Conservation (phyloP, 2,797 vertebrate species). For the Sebastes goodei region DNA sequence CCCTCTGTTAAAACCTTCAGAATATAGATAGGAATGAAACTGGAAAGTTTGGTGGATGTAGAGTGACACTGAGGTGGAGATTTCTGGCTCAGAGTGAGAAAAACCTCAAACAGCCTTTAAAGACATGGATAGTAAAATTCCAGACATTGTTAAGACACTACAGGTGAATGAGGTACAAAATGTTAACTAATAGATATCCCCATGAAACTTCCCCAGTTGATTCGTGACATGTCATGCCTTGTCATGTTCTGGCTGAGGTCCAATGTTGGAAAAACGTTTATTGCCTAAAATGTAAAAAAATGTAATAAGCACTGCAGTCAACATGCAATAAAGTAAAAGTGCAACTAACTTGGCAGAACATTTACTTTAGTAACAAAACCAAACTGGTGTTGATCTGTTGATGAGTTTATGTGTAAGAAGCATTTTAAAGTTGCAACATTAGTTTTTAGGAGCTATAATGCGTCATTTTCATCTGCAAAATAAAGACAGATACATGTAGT, state of each 20-base stretch:
- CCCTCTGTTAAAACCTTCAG: too few relatives aligned
- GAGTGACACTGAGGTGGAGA: too few relatives aligned
- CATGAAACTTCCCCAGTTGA: too few relatives aligned
- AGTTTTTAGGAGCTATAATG: neutral
- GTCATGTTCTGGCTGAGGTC: neutral
- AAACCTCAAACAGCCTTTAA: too few relatives aligned
- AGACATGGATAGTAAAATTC: too few relatives aligned
- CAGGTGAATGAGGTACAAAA: too few relatives aligned
- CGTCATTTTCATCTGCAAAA: neutral
- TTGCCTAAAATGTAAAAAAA: neutral
- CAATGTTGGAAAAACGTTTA: neutral
- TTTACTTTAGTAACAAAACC: neutral
- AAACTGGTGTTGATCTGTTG: neutral
- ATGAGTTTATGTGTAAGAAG: neutral
- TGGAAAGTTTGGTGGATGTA: too few relatives aligned
- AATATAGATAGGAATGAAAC: too few relatives aligned
- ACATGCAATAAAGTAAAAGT: neutral
- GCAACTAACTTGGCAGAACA: neutral
- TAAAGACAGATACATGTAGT: neutral
- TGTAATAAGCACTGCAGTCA: neutral
- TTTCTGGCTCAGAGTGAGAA: too few relatives aligned
- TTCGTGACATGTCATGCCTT: neutral
- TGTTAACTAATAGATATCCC: too few relatives aligned
- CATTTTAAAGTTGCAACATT: neutral
- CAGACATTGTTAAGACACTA: too few relatives aligned